Percentiles rank a stretch among this genome's conserved stretches.
These are phyloP conservation scores for Loriculus beryllinus DNA, from an alignment of 2,797 vertebrate species.

Conservation along the genomic window DNA sequence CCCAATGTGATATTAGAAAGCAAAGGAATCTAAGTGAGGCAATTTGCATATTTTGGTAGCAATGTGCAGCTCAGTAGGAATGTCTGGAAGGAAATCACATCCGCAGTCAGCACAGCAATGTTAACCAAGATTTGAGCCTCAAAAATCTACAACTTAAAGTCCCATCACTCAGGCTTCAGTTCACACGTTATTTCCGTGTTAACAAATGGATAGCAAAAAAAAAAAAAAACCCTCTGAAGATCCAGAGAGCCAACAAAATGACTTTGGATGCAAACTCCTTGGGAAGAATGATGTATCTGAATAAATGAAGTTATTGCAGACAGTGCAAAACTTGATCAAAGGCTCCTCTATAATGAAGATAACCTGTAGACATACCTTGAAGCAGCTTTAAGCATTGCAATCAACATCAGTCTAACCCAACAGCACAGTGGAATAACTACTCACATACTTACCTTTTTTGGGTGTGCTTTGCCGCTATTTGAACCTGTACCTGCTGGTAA, in stretches of 20 bases:
- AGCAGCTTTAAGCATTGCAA: neutral
- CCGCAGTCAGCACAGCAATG: slow-evolving; percentile 24
- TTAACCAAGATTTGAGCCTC: slow-evolving; percentile 34
- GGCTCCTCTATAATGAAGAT: neutral
- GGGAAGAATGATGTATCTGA: neutral
- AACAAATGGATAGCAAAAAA: slow-evolving; percentile 2
- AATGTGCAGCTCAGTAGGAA: slow-evolving; percentile 23
- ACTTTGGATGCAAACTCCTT: neutral
- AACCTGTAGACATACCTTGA: neutral
- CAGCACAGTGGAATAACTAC: neutral
- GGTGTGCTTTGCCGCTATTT: neutral
- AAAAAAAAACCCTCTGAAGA: neutral
- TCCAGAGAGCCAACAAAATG: neutral
- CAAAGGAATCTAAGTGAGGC: slow-evolving; percentile 34
- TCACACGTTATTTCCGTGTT: neutral
- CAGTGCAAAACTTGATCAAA: neutral
- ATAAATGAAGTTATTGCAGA: neutral
- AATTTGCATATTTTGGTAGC: slow-evolving; percentile 59
- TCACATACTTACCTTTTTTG: neutral
- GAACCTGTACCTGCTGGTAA: neutral
- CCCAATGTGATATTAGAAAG: slow-evolving; percentile 22
- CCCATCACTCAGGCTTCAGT: neutral
- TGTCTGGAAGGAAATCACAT: slow-evolving; percentile 62
- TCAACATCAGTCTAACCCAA: neutral
- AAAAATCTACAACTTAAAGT: slow-evolving; percentile 15